Evolutionary conservation across 1,140 invertebrate species (phyloP), one percentile per base, ranked within the genome.

Genomic region (Ectropis grisescens): DNA sequence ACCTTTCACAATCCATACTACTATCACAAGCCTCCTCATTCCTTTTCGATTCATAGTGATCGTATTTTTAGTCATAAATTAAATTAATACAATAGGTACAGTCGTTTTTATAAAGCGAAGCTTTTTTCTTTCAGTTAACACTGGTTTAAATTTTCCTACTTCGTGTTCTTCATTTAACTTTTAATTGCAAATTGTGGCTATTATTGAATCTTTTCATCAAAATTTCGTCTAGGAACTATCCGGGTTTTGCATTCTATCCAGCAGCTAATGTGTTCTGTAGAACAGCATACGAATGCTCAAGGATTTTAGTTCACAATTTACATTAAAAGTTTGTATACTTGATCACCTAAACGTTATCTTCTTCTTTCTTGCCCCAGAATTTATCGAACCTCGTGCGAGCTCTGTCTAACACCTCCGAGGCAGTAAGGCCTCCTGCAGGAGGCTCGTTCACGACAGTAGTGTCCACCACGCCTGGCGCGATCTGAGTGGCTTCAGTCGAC

Each of bases 331-430:
- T 28, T 23, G 4, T 34, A 27, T 24, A 38, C 35, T 31, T 16
- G 29, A 11, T 28, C 31, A 48, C 54, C 57, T 82, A 83, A 51
- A 83, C 82, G 36, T 67, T 72, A 42, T 82, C 82, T 56, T 83
- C 66, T 33, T 83, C 82, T 31, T 82, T 83, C 36, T 82, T 83
- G 29, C 90, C 90, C 93, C 93, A 95, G 75, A 95, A 95, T 55
- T 93, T 89, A 79, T 95, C 91, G 56, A 93, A 93, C 38, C 92
- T 88, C 66, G 89, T 91, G 37, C 90, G 88, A 42, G 93, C 92
- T 54, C 90, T 89, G 59, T 95, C 92, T 13, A 94, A 81, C 13
- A 93, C 90, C 52, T 94, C 92, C 11, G 89, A 88, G 2, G 92
- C 91, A 49, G 75, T 71, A 11, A 82, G 55, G 1, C 68, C 72